phyloP scores from a whole-genome alignment of 1,140 invertebrate species.

The Drosophila bifasciata region DNA sequence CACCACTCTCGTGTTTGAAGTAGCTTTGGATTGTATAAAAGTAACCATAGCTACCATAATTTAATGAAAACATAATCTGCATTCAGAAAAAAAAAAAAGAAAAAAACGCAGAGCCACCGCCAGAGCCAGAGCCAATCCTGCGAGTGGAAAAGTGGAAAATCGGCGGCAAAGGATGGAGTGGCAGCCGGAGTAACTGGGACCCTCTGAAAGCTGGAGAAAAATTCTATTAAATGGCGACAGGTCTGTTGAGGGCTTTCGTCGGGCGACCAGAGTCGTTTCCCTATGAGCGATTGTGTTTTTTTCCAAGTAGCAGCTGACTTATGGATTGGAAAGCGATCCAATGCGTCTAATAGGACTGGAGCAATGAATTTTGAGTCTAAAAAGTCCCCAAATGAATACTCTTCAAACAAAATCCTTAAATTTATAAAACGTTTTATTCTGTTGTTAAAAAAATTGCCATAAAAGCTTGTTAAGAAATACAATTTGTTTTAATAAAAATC shows the following conservation, averaged over 20 bases:
- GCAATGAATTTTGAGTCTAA: too few species aligned
- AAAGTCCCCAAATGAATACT: too few species aligned
- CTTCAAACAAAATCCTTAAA: too few species aligned
- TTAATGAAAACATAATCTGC: slow-evolving; percentile 83
- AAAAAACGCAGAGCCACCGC: slow-evolving; percentile 38
- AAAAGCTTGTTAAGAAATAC: too few species aligned
- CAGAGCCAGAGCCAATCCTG: slow-evolving; percentile 29
- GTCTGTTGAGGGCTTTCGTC: slow-evolving; percentile 35
- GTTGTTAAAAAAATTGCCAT: too few species aligned
- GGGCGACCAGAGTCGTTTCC: slow-evolving; percentile 26
- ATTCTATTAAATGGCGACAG: slow-evolving; percentile 64
- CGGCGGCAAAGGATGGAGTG: background rate
- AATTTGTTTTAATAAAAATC: too few species aligned
- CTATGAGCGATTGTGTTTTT: slow-evolving; percentile 50
- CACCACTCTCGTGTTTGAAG: slow-evolving; percentile 72
- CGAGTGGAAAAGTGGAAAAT: slow-evolving; percentile 39
- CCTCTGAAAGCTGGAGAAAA: slow-evolving; percentile 10
- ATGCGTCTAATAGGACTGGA: background rate
- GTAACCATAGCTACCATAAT: slow-evolving; percentile 82
- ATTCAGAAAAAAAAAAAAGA: slow-evolving; percentile 59
- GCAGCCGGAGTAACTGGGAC: background rate
- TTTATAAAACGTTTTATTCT: background rate
- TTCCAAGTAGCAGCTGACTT: background rate
- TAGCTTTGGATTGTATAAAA: slow-evolving; percentile 82
- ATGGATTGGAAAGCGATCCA: background rate